Evolutionary conservation across 2,797 vertebrate genomes (phyloP), one percentile per base, ranked within the genome.

Genomic region (Scolopax rusticola): DNA sequence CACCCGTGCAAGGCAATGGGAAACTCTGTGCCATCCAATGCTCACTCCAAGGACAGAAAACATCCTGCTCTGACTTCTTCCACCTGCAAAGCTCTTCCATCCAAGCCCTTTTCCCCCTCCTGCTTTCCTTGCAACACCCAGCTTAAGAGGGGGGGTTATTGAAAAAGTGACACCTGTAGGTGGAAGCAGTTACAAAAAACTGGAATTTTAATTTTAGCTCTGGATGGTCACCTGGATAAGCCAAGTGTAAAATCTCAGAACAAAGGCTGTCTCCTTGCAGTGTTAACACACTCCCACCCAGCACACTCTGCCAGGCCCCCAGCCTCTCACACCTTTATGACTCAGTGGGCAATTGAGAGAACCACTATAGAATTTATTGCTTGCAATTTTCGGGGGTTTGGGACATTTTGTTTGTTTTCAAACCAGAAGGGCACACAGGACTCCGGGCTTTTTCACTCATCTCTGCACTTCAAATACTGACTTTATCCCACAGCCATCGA

Each of bases 1-100:
- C 45, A 50, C 1, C 48, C 11, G 6, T 2, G 54, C 13, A 70
- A 69, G 41, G 17, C 1, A 0, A 1, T 1, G 11, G 41, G 69
- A 18, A 84, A 33, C 21, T 9, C 45, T 14, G 20, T 43, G 53
- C 32, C 7, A 6, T 15, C 67, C 79, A 50, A 41, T 45, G 2
- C 60, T 67, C 21, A 24, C 4, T 19, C 36, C 53, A 23, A 28
- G n/a, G 36, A 16, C 0, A 12, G 24, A 7, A 30, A 77, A 32
- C 15, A 15, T 23, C 45, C 33, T n/a, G 48, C 59, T 73, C 77
- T 45, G 36, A 18, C 56, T 43, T 33, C 30, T 81, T 25, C 68
- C 28, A 7, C 17, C 41, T 38, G 36, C 32, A 77, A 43, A 70
- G 27, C 30, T 57, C 56, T 51, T 63, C 48, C n/a, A 17, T 11